These are phyloP conservation scores for Palythoa grandiflora DNA, from an alignment of 92 coral and sea anemone species.

Conservation along the genomic window DNA sequence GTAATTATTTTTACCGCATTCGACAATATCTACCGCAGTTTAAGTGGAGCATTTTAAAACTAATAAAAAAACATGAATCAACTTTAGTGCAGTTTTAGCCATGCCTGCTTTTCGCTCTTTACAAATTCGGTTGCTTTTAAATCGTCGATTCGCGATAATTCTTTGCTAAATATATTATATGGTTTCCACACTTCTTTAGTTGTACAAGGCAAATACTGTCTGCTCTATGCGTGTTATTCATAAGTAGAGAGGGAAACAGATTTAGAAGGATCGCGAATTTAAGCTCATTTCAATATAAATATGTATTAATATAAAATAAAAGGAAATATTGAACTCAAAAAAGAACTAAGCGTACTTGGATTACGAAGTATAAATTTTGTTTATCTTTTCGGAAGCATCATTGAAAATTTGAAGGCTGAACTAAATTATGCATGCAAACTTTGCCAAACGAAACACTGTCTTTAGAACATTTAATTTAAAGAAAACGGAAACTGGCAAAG, in stretches of 20 bases:
- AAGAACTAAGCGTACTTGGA: too few relatives aligned
- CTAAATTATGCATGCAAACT: too few relatives aligned
- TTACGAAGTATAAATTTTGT: too few relatives aligned
- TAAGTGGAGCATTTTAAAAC: not conserved
- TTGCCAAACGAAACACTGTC: too few relatives aligned
- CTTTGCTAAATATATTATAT: too few relatives aligned
- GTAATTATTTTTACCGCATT: not conserved
- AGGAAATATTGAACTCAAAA: too few relatives aligned
- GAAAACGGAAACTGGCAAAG: too few relatives aligned
- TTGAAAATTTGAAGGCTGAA: too few relatives aligned
- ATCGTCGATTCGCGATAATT: not conserved
- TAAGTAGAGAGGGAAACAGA: not conserved
- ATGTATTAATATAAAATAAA: not conserved
- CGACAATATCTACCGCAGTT: not conserved
- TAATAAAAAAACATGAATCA: not conserved
- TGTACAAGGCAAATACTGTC: not conserved
- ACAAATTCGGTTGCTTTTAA: not conserved
- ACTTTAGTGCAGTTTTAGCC: not conserved
- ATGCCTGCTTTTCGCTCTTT: not conserved
- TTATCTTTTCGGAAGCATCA: too few relatives aligned
- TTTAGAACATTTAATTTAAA: too few relatives aligned
- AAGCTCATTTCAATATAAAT: too few relatives aligned
- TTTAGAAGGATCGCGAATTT: not conserved
- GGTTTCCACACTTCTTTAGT: not conserved
- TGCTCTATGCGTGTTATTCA: not conserved